These are phyloP conservation scores for Sturmia bella DNA, from an alignment of 2,888 invertebrate species.

Conservation along the genomic window DNA sequence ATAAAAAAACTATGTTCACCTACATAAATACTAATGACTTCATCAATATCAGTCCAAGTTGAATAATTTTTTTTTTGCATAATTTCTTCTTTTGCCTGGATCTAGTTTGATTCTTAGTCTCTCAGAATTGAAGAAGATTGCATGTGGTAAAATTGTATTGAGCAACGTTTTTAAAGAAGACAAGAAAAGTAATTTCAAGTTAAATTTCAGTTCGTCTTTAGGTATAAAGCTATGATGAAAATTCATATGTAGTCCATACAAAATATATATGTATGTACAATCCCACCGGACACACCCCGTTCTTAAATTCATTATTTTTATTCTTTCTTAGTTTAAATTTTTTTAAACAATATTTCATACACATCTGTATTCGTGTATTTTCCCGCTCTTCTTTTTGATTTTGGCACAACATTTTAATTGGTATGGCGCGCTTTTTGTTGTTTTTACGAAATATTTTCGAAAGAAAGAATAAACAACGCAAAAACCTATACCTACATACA, in stretches of 20 bases:
- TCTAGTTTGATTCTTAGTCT: no score
- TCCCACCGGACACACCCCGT: slow-evolving; percentile 49
- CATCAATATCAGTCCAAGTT: no score
- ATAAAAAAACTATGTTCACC: no score
- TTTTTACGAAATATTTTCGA: slow-evolving; percentile 42
- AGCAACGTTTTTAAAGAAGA: no score
- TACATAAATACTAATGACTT: no score
- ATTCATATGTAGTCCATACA: slow-evolving; percentile 2
- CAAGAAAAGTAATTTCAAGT: no score
- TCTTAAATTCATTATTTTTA: slow-evolving; percentile 40
- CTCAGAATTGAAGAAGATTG: no score
- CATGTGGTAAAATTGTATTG: no score
- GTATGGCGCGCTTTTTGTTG: slow-evolving; percentile 62
- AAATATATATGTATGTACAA: no score
- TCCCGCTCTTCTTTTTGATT: slow-evolving; percentile 48
- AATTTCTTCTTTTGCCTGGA: no score
- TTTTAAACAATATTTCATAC: slow-evolving; percentile 42
- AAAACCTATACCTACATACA: no score
- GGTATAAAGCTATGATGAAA: neutral
- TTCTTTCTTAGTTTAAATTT: slow-evolving; percentile 32
- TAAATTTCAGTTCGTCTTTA: neutral
- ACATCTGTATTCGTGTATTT: neutral
- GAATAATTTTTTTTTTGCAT: no score
- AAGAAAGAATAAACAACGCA: slow-evolving; percentile 27
- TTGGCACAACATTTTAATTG: slow-evolving; percentile 25